phyloP scores from a whole-genome alignment of 2,888 invertebrate species.

The Eutolmus rufibarbis region DNA sequence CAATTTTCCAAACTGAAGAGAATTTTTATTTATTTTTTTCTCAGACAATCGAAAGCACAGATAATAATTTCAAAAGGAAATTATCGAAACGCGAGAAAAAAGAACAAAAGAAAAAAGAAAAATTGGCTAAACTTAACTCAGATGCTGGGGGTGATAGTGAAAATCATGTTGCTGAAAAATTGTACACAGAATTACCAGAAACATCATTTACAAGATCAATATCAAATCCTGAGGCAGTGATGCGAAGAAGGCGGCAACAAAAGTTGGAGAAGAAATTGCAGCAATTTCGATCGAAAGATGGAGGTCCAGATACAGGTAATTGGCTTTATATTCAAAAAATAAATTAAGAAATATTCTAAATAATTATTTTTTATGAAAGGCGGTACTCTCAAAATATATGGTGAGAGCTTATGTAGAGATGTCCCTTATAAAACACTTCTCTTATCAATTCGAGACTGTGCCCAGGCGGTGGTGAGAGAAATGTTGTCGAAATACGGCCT shows the following conservation, averaged over 20 bases:
- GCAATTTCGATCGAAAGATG: slow-evolving; percentile 93
- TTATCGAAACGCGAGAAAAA: slow-evolving; percentile 97
- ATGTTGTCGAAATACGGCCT: slow-evolving; percentile 97
- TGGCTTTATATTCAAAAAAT: background rate
- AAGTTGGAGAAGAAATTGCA: slow-evolving; percentile 96
- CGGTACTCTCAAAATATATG: slow-evolving; percentile 92
- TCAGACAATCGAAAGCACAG: slow-evolving; percentile 73
- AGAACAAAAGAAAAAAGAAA: slow-evolving; percentile 94
- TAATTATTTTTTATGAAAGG: slow-evolving; percentile 63
- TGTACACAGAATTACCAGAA: slow-evolving; percentile 96
- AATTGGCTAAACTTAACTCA: slow-evolving; percentile 80
- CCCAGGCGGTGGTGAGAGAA: slow-evolving; percentile 91
- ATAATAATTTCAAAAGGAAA: slow-evolving; percentile 89
- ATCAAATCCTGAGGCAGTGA: slow-evolving; percentile 99
- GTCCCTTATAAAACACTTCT: slow-evolving; percentile 98
- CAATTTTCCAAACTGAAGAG: background rate
- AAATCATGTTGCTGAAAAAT: slow-evolving; percentile 85
- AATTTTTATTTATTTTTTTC: slow-evolving; percentile 50
- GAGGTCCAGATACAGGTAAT: slow-evolving; percentile 87
- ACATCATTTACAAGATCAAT: slow-evolving; percentile 98
- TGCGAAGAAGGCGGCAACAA: slow-evolving; percentile 94
- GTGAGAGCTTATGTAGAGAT: slow-evolving; percentile 93
- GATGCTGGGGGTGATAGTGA: slow-evolving; percentile 67
- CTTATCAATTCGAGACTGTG: slow-evolving; percentile 90
- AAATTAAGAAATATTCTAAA: background rate